Conservation (phyloP, 2,888 invertebrate genomes). For the Ennomos fuscantarius region DNA sequence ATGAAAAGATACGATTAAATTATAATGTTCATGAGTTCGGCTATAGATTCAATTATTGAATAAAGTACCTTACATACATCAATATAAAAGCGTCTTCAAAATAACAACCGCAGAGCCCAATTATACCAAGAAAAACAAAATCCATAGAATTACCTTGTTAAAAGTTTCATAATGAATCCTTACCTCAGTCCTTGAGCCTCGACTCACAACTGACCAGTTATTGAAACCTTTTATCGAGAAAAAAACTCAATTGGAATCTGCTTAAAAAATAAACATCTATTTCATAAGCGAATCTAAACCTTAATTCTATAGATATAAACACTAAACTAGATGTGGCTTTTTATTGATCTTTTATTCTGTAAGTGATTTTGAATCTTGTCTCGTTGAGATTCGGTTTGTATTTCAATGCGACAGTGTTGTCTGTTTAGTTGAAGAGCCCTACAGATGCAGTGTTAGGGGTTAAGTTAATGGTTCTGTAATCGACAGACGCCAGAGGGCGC, state of each 20-base stretch:
- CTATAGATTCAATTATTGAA: no score
- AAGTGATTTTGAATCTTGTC: constrained; percentile 20
- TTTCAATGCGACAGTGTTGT: constrained; percentile 35
- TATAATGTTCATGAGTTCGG: no score
- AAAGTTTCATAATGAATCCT: constrained; percentile 42
- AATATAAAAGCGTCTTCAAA: constrained; percentile 22
- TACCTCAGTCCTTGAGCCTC: constrained; percentile 37
- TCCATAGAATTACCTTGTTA: constrained; percentile 40
- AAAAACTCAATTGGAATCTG: constrained; percentile 58
- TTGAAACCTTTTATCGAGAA: constrained; percentile 63
- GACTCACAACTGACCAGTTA: constrained; percentile 60
- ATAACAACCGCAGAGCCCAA: constrained; percentile 35
- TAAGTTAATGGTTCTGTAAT: constrained; percentile 77
- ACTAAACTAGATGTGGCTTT: neutral
- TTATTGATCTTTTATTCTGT: constrained; percentile 4
- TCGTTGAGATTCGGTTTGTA: constrained; percentile 39
- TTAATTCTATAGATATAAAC: neutral
- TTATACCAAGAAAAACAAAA: constrained; percentile 32
- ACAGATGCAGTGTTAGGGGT: constrained; percentile 44
- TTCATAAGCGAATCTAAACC: constrained; percentile 1
- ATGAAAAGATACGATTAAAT: no score
- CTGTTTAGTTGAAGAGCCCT: constrained; percentile 50
- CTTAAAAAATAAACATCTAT: constrained; percentile 40
- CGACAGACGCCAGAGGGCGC: constrained; percentile 63
- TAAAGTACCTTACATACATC: no score